phyloP scores from a whole-genome alignment of 2,888 invertebrate genomes.

The Steinernema scapterisci region DNA sequence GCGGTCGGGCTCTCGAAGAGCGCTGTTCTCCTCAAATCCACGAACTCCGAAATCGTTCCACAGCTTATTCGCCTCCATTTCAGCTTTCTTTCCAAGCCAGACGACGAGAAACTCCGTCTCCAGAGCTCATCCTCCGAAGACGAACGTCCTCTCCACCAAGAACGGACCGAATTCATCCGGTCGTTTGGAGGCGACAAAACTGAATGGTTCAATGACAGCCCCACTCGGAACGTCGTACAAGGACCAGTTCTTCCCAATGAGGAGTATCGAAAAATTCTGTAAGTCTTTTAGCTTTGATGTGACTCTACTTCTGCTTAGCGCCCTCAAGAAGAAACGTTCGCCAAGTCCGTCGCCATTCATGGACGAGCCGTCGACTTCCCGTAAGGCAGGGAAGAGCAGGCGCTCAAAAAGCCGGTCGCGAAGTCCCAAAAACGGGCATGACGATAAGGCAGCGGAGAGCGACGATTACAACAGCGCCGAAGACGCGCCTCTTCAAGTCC shows the following conservation, averaged over 20 bases:
- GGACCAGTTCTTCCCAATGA: constrained; percentile 54
- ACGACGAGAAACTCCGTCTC: constrained; percentile 30
- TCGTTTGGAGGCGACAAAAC: constrained; percentile 11
- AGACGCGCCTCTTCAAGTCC: constrained; percentile 40
- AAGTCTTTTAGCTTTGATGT: neutral
- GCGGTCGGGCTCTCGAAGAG: too few species aligned
- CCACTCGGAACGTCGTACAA: constrained; percentile 37
- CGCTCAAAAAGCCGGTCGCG: constrained; percentile 1
- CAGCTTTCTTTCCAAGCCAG: constrained; percentile 43
- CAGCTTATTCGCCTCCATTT: constrained; percentile 21
- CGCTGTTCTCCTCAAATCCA: too few species aligned
- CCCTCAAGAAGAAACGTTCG: constrained; percentile 41
- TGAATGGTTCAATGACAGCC: constrained; percentile 29
- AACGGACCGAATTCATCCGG: constrained; percentile 20
- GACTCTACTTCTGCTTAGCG: constrained; percentile 35
- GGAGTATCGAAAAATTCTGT: constrained; percentile 52
- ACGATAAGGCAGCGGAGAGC: neutral
- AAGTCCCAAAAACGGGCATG: neutral
- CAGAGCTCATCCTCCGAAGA: neutral
- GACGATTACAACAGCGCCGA: constrained; percentile 24
- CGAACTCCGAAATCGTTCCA: too few species aligned
- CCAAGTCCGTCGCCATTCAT: constrained; percentile 35
- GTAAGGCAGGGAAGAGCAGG: neutral
- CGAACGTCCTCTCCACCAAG: neutral
- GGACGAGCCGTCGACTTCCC: constrained; percentile 3